Percentiles rank a stretch among this genome's conserved stretches.
Conservation (phyloP, 2,113 vertebrate genomes). For the Saccopteryx bilineata region DNA sequence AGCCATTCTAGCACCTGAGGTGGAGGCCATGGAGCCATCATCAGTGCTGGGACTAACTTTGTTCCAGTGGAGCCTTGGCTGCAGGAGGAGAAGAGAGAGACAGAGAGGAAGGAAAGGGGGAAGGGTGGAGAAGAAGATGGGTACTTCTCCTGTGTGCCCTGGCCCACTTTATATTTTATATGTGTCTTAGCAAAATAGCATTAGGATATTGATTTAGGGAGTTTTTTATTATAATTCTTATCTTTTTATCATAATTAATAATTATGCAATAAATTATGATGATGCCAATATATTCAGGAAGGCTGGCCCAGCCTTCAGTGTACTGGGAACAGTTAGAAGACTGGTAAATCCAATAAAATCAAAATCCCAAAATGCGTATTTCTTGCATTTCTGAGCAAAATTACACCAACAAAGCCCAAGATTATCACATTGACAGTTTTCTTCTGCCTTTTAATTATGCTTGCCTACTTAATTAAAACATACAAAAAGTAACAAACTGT, state of each 20-base stretch:
- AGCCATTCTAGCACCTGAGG: too few species aligned
- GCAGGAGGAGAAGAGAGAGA: too few species aligned
- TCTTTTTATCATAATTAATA: constrained; percentile 17
- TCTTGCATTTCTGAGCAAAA: constrained; percentile 52
- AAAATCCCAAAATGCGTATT: neutral
- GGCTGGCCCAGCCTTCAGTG: neutral
- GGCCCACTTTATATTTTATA: neutral
- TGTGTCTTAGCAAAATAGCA: constrained; percentile 14
- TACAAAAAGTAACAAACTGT: neutral
- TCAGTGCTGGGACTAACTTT: too few species aligned
- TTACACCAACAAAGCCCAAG: constrained; percentile 13
- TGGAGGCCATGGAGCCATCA: too few species aligned
- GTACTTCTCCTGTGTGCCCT: too few species aligned
- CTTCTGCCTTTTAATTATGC: neutral
- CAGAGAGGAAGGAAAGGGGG: too few species aligned
- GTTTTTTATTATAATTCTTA: neutral
- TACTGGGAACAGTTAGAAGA: neutral
- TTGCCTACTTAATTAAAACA: constrained; percentile 12
- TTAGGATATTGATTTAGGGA: constrained; percentile 16
- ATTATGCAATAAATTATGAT: neutral
- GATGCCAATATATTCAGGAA: neutral
- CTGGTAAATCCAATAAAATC: neutral
- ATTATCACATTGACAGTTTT: neutral
- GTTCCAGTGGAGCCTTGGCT: too few species aligned
- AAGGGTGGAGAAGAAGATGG: too few species aligned